Conservation (phyloP, 2,888 invertebrate species). For the Balanococcus diminutus region DNA sequence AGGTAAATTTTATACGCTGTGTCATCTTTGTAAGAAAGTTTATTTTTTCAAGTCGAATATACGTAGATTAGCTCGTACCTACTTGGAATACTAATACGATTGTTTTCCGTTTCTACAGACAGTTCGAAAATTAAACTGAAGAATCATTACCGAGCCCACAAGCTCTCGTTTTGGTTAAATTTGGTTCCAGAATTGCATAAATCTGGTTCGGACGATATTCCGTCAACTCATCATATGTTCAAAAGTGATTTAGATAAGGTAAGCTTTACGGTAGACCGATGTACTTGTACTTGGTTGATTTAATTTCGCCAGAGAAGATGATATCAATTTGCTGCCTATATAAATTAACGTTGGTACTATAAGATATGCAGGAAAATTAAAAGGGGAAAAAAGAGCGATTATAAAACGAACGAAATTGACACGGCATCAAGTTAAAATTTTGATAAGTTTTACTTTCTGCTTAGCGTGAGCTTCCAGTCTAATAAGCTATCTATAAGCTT, state of each 20-base stretch:
- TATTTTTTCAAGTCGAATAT: neutral
- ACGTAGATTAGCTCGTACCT: too few relatives aligned
- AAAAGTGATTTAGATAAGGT: constrained; percentile 61
- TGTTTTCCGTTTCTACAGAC: constrained; percentile 67
- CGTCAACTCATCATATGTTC: constrained; percentile 64
- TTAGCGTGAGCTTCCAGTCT: neutral
- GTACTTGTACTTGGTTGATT: neutral
- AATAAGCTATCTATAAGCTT: constrained; percentile 24
- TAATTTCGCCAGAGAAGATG: neutral
- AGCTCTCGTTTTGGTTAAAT: constrained; percentile 92
- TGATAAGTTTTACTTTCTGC: neutral
- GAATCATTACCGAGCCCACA: constrained; percentile 92
- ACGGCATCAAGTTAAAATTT: constrained; percentile 21
- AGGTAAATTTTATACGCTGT: neutral
- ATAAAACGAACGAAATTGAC: neutral
- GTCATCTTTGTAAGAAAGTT: neutral
- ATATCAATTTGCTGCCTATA: neutral
- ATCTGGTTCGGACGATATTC: constrained; percentile 83
- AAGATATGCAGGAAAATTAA: neutral
- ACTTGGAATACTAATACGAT: neutral
- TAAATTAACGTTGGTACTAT: neutral
- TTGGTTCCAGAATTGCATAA: constrained; percentile 90
- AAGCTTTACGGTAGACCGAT: neutral
- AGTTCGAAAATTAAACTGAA: constrained; percentile 82
- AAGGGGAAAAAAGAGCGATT: neutral